These are phyloP conservation scores for Caradrina kadenii DNA, from an alignment of 2,888 invertebrate genomes.

Conservation along the genomic window DNA sequence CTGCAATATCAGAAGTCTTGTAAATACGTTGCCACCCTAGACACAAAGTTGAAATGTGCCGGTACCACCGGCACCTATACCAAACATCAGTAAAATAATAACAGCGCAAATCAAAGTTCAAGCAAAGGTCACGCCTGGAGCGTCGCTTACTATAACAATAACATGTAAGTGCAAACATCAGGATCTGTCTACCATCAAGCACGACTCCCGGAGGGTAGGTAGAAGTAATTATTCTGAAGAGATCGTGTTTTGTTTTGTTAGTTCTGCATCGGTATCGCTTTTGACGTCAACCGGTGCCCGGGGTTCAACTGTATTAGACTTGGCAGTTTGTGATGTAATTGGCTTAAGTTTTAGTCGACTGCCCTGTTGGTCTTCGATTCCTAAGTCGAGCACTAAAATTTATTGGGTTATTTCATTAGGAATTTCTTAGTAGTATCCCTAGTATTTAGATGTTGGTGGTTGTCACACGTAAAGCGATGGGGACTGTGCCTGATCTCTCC, in stretches of 20 bases:
- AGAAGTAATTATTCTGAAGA: constrained; percentile 37
- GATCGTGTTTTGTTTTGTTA: constrained; percentile 25
- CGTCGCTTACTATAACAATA: constrained; percentile 53
- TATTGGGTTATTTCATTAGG: no score
- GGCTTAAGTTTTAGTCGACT: background rate
- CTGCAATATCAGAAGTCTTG: no score
- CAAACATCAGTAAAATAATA: constrained; percentile 5
- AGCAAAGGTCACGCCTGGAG: constrained; percentile 45
- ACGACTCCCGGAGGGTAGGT: constrained; percentile 40
- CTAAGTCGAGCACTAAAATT: no score
- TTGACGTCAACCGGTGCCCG: constrained; percentile 20
- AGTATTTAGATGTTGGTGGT: no score
- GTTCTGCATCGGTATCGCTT: constrained; percentile 18
- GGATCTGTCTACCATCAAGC: constrained; percentile 44
- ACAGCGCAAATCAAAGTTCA: constrained; percentile 37
- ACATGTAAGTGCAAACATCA: constrained; percentile 39
- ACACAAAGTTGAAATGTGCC: no score
- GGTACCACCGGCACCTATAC: no score
- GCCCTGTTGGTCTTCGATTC: background rate
- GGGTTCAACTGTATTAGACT: background rate
- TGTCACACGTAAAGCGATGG: no score
- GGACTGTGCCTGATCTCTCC: no score
- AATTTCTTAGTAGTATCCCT: no score
- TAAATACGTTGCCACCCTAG: no score
- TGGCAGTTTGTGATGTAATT: constrained; percentile 1